These are phyloP conservation scores for Lytechinus pictus DNA, from an alignment of 35 echinoderm and acorn worm species.

Conservation along the genomic window DNA sequence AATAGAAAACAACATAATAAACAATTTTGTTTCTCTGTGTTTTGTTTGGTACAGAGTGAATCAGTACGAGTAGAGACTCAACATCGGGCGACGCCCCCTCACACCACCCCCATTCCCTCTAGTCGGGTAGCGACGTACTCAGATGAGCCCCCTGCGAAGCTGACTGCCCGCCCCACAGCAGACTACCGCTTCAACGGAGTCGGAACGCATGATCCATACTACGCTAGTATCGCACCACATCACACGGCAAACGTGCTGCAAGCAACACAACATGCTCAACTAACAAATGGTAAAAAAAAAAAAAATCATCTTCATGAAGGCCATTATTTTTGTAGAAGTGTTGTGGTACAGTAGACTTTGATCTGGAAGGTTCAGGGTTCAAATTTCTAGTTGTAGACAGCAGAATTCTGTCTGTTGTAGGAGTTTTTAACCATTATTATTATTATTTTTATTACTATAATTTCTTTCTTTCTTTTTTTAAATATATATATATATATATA, in stretches of 20 bases:
- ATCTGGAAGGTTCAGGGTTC: no score
- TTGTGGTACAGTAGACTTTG: no score
- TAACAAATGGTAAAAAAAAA: conserved; percentile 73
- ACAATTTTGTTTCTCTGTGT: not conserved
- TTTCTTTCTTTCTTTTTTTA: no score
- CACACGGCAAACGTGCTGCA: conserved; percentile 63
- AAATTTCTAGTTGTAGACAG: no score
- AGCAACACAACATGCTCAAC: conserved; percentile 77
- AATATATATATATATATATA: no score
- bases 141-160: conserved; percentile 55
- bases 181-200: conserved; percentile 88
- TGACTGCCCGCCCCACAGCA: conserved; percentile 60
- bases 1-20: no score
- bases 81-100: conserved; percentile 51
- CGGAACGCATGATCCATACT: conserved; percentile 72
- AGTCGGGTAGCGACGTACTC: conserved; percentile 32
- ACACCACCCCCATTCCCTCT: conserved; percentile 64
- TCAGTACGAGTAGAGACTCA: conserved; percentile 36
- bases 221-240: conserved; percentile 65
- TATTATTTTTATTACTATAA: no score
- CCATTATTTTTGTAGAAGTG: no score
- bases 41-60: conserved; percentile 13
- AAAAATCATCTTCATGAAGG: not conserved
- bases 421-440: no score
- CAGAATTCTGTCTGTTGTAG: no score